A percentile compares a stretch with the other conserved stretches of the same genome.
phyloP scores from a whole-genome alignment of 2,888 invertebrate species.

The Lasioglossum villosulum region DNA sequence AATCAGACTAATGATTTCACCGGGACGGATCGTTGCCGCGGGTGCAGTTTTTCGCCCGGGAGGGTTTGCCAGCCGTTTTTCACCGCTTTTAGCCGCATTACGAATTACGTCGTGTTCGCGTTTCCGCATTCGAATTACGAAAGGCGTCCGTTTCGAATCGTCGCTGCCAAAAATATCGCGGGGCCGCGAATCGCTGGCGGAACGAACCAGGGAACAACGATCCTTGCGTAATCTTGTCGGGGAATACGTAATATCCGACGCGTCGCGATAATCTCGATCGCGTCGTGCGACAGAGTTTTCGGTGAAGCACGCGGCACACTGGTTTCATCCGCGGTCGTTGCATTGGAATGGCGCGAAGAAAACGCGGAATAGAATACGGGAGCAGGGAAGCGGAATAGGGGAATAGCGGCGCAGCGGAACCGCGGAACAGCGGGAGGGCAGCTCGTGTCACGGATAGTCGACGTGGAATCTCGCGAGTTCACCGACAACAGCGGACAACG shows the following conservation, averaged over 20 bases:
- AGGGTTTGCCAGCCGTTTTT: conserved; percentile 37
- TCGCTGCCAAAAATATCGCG: not conserved
- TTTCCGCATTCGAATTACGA: not conserved
- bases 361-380: not conserved
- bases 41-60: conserved; percentile 15
- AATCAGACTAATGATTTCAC: conserved; percentile 68
- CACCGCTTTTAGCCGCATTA: conserved; percentile 4
- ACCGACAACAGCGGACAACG: conserved; percentile 26
- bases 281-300: not conserved
- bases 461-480: not conserved
- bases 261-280: not conserved
- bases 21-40: conserved; percentile 24
- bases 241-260: not conserved
- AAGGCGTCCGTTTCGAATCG: not conserved
- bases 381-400: not conserved
- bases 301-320: not conserved
- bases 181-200: not conserved
- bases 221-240: not conserved
- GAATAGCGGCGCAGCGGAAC: not conserved
- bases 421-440: not conserved
- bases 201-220: not conserved
- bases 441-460: not conserved
- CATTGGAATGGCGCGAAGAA: not conserved
- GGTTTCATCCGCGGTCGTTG: not conserved
- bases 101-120: not conserved